These are phyloP conservation scores for Felis chaus DNA, from an alignment of 2,113 vertebrate species.

Conservation along the genomic window DNA sequence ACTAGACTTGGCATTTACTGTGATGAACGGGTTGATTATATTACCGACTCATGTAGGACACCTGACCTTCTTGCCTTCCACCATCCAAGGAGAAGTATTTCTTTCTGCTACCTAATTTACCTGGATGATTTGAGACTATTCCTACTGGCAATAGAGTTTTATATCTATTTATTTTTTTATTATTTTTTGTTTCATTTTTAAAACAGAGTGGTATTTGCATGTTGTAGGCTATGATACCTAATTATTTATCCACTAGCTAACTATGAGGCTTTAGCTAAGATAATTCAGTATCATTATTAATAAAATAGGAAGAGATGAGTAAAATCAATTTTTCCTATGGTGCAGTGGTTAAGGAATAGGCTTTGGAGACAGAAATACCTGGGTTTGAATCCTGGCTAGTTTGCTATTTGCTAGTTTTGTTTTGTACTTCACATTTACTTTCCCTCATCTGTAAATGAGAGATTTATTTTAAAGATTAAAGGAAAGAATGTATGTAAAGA, in stretches of 20 bases:
- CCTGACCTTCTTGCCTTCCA: not conserved
- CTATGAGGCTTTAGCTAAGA: not conserved
- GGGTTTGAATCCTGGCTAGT: not conserved
- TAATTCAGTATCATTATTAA: not conserved
- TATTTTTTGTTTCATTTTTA: not conserved
- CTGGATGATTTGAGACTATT: conserved; percentile 1
- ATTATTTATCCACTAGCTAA: not conserved
- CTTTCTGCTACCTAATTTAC: not conserved
- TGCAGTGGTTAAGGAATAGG: not conserved
- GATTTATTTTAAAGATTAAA: not conserved
- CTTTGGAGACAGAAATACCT: not conserved
- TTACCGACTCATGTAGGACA: not conserved
- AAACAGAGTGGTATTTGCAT: not conserved
- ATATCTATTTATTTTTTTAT: not conserved
- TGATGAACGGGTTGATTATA: conserved; percentile 4
- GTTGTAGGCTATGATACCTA: not conserved
- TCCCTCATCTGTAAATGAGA: not conserved
- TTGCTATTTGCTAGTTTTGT: conserved; percentile 24
- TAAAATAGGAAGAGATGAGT: not conserved
- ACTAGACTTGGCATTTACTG: conserved; percentile 1
- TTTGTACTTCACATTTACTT: not conserved
- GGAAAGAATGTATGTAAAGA: not conserved
- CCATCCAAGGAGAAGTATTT: not conserved
- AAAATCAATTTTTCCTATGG: not conserved
- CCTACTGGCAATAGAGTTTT: not conserved